Percentiles rank a stretch among this genome's conserved stretches.
These are phyloP conservation scores for Aurelia sp. DNA, from an alignment of 30 jellyfish, hydroid and myxozoan genomes.

Conservation along the genomic window DNA sequence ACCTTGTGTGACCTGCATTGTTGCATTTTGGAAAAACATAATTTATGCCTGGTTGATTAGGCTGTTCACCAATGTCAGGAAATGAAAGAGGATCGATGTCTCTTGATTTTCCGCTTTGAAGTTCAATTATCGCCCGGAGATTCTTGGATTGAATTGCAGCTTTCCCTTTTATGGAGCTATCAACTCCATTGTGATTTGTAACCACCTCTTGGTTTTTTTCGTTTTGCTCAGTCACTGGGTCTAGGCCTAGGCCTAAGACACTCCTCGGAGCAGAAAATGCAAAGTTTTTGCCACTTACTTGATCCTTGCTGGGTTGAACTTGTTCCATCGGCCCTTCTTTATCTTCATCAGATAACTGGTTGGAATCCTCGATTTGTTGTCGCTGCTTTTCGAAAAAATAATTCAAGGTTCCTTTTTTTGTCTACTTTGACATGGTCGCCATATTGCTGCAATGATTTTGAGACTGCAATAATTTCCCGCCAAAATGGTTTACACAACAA, in stretches of 20 bases:
- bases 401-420: no score
- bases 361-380: no score
- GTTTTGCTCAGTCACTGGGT: not conserved
- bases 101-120: not conserved
- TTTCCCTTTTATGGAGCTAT: not conserved
- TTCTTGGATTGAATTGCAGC: no score
- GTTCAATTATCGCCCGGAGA: no score
- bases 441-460: no score
- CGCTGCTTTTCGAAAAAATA: no score
- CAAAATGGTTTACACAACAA: no score
- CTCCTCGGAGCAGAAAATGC: not conserved
- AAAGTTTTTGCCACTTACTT: not conserved
- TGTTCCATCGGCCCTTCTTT: no score
- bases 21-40: not conserved
- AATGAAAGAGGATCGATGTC: not conserved
- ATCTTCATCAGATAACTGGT: no score
- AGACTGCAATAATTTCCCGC: no score
- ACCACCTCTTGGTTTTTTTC: not conserved
- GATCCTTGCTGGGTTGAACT: not conserved
- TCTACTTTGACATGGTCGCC: no score
- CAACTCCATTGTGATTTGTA: not conserved
- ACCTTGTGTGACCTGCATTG: not conserved
- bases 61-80: not conserved
- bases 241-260: no score
- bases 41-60: not conserved